Percentiles rank a stretch among this genome's conserved stretches.
Evolutionary conservation across 2,113 vertebrate genomes (phyloP).

Genomic region (Antechinus flavipes): DNA sequence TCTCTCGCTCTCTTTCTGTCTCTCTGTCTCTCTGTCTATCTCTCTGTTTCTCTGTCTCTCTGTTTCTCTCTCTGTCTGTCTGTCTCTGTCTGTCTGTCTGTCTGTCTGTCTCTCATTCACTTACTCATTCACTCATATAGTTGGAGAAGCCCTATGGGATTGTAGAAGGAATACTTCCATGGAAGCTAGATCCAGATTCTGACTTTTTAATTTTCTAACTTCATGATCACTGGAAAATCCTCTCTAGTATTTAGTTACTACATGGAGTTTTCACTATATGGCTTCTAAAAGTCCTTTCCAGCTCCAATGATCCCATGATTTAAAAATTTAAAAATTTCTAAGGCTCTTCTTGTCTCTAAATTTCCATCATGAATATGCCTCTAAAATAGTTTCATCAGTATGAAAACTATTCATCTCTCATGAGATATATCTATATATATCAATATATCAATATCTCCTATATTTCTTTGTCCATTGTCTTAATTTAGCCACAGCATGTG

Average conservation of each 20-base stretch:
- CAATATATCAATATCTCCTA: too few species aligned
- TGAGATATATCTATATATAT: too few species aligned
- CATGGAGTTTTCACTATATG: background rate
- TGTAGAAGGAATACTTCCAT: background rate
- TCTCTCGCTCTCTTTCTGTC: too few species aligned
- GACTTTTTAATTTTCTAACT: background rate
- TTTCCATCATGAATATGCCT: background rate
- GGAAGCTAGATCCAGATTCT: background rate
- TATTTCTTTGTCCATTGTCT: background rate
- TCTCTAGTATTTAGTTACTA: background rate
- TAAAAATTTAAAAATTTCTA: background rate
- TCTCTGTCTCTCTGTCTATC: too few species aligned
- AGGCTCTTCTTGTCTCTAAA: background rate
- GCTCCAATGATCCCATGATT: background rate
- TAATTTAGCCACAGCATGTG: background rate
- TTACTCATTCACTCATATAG: background rate
- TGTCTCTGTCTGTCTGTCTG: too few species aligned
- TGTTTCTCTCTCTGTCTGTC: too few species aligned
- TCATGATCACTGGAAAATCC: background rate
- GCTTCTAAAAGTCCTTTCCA: background rate
- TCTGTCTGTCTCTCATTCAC: too few species aligned
- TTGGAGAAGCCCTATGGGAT: background rate
- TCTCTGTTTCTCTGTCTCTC: too few species aligned
- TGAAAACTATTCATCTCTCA: background rate
- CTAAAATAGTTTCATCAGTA: background rate